phyloP scores from a whole-genome alignment of 2,113 vertebrate genomes.

The Emydocephalus ijimae region DNA sequence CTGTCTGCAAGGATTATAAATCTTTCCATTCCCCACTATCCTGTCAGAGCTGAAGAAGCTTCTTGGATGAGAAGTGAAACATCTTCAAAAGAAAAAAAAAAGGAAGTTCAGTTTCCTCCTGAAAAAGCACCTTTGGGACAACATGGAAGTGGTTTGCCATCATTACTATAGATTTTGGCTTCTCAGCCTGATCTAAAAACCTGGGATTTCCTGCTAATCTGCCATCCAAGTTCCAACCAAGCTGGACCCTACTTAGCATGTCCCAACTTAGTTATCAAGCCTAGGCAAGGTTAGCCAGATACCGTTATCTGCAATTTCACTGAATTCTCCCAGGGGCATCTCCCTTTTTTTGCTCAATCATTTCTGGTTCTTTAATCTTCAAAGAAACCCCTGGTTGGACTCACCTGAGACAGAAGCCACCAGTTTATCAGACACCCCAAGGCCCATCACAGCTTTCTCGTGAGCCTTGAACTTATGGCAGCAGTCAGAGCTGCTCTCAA shows the following conservation, averaged over 20 bases:
- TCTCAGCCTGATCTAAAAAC: not conserved
- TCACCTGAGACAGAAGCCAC: slow-evolving; percentile 81
- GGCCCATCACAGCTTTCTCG: slow-evolving; percentile 61
- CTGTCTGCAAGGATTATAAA: too few species aligned
- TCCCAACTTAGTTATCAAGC: not conserved
- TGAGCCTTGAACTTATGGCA: slow-evolving; percentile 58
- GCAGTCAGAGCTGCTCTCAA: slow-evolving; percentile 24
- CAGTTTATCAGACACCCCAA: slow-evolving; percentile 69
- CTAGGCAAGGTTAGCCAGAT: not conserved
- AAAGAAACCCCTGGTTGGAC: not conserved
- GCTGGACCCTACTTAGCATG: not conserved
- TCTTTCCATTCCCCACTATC: too few species aligned
- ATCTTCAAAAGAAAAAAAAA: too few species aligned
- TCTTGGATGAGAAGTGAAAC: too few species aligned
- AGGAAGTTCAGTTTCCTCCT: too few species aligned
- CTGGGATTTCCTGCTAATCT: not conserved
- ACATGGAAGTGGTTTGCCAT: not conserved
- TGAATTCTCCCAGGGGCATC: not conserved
- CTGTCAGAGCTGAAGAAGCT: too few species aligned
- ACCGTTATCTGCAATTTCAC: not conserved
- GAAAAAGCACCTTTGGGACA: too few species aligned
- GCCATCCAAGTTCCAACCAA: not conserved
- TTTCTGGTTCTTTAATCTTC: not conserved
- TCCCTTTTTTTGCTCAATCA: not conserved
- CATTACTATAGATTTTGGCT: not conserved